These are phyloP conservation scores for Epizoanthus ramosus DNA, from an alignment of 92 coral and sea anemone genomes.

Conservation along the genomic window DNA sequence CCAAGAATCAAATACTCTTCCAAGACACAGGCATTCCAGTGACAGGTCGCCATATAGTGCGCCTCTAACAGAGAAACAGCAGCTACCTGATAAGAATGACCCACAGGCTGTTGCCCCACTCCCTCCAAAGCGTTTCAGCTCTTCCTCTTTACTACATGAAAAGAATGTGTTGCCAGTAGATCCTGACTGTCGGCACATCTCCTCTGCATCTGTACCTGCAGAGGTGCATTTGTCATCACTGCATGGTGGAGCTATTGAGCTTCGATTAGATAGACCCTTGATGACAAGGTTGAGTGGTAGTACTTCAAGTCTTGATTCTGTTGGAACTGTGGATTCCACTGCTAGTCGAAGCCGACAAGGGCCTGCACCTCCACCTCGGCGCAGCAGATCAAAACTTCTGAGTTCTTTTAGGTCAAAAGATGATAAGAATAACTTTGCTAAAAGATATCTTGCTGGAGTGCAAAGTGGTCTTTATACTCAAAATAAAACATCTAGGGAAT, in stretches of 20 bases:
- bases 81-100: conserved; percentile 47
- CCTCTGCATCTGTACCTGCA: conserved; percentile 55
- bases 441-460: conserved; percentile 18
- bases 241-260: conserved; percentile 29
- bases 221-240: conserved; percentile 44
- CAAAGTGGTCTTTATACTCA: background rate
- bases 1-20: conserved; percentile 21
- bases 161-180: conserved; percentile 29
- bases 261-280: conserved; percentile 54
- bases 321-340: conserved; percentile 61
- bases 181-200: conserved; percentile 47
- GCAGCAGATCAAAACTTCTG: conserved; percentile 72
- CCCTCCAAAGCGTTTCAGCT: conserved; percentile 77
- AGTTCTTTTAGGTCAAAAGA: conserved; percentile 77
- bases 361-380: conserved; percentile 88
- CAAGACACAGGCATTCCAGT: conserved; percentile 74
- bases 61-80: conserved; percentile 53
- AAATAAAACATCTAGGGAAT: background rate
- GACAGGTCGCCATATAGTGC: conserved; percentile 71
- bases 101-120: conserved; percentile 63
- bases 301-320: conserved; percentile 77
- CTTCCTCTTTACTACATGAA: conserved; percentile 72
- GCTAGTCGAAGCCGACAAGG: conserved; percentile 62
- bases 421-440: conserved; percentile 4
- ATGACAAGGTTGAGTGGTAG: conserved; percentile 61